These are phyloP conservation scores for Ophiodon elongatus DNA, from an alignment of 2,113 vertebrate species.

Conservation along the genomic window DNA sequence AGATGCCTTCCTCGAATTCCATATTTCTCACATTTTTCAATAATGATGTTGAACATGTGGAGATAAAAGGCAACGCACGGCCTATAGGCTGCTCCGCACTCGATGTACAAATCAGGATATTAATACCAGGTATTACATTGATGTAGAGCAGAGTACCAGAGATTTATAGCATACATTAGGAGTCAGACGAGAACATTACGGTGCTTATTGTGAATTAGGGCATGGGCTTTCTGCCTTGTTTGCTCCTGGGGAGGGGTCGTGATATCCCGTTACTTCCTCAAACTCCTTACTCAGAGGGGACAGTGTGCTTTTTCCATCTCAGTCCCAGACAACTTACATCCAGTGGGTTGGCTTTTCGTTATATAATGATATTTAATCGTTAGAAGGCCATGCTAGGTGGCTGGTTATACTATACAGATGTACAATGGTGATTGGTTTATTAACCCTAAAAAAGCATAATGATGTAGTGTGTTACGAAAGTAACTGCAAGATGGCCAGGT, in stretches of 20 bases:
- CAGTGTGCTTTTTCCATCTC: constrained; percentile 80
- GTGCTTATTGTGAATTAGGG: constrained; percentile 77
- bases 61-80: constrained; percentile 45
- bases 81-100: constrained; percentile 38
- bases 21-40: constrained; percentile 42
- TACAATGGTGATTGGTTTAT: constrained; percentile 74
- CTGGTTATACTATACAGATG: constrained; percentile 75
- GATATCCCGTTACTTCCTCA: constrained; percentile 75
- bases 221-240: constrained; percentile 72
- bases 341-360: constrained; percentile 74
- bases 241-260: constrained; percentile 69
- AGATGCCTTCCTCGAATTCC: constrained; percentile 45
- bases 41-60: constrained; percentile 48
- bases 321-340: constrained; percentile 71
- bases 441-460: constrained; percentile 68
- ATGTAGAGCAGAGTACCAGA: constrained; percentile 73
- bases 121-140: constrained; percentile 68
- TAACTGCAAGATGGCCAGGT: constrained; percentile 19
- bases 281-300: constrained; percentile 74
- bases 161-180: constrained; percentile 80
- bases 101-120: constrained; percentile 55
- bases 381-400: constrained; percentile 52
- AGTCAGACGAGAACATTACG: constrained; percentile 76
- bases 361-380: constrained; percentile 79
- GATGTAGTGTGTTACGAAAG: constrained; percentile 57